Evolutionary conservation across 2,797 vertebrate genomes (phyloP).

Genomic region (Alectoris magna): DNA sequence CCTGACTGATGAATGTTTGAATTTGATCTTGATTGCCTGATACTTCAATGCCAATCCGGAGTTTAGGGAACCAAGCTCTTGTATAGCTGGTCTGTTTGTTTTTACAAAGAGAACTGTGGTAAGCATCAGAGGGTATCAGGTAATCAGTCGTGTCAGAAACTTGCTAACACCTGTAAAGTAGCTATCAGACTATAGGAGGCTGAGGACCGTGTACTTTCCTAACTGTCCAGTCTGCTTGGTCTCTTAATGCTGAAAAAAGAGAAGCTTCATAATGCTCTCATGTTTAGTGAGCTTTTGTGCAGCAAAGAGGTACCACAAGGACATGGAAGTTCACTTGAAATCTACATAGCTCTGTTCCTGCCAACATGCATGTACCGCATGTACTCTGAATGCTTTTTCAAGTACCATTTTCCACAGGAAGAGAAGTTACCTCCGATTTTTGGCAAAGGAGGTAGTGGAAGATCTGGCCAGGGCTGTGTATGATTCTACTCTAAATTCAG

Average conservation of each 20-base stretch:
- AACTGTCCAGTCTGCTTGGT: neutral
- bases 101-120: neutral
- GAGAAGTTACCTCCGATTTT: neutral
- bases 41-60: neutral
- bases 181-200: rapidly evolving
- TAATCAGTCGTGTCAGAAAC: neutral
- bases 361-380: rapidly evolving
- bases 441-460: neutral
- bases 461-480: neutral
- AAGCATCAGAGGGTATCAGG: neutral
- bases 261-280: neutral
- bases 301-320: neutral
- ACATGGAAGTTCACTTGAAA: neutral
- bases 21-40: neutral
- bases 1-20: neutral
- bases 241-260: neutral
- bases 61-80: neutral
- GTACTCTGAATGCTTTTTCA: neutral
- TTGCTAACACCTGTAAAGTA: neutral
- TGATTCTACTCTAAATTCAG: neutral
- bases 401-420: neutral
- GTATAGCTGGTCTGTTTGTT: neutral
- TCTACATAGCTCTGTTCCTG: neutral
- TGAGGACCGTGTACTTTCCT: neutral
- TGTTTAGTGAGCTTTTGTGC: neutral